phyloP scores from a whole-genome alignment of 1,140 invertebrate species.

The Caenorhabditis briggsae region DNA sequence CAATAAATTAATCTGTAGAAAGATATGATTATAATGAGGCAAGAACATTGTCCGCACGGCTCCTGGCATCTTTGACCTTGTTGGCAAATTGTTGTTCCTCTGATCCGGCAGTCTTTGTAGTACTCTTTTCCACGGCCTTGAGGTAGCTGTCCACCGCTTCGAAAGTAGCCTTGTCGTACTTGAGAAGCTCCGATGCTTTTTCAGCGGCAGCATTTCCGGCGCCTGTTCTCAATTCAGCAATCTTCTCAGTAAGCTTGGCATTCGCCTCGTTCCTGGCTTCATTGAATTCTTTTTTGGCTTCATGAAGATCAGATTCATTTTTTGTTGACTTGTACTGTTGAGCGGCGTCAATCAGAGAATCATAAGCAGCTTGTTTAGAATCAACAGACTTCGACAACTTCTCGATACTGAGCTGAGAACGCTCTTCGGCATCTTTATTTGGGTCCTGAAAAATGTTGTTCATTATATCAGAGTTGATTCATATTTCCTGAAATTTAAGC shows the following conservation, averaged over 20 bases:
- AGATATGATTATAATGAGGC: constrained; percentile 3
- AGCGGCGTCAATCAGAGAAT: neutral
- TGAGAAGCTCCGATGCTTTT: constrained; percentile 43
- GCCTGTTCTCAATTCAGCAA: neutral
- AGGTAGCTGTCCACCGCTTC: constrained; percentile 54
- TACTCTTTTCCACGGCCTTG: constrained; percentile 13
- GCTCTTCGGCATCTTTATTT: constrained; percentile 34
- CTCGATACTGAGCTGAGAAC: neutral
- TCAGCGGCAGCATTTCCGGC: constrained; percentile 17
- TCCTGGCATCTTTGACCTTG: constrained; percentile 41
- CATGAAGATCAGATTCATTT: constrained; percentile 34
- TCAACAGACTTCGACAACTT: constrained; percentile 19
- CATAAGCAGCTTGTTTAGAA: constrained; percentile 26
- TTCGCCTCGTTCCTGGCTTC: neutral
- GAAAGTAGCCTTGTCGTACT: constrained; percentile 53
- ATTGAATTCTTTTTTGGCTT: constrained; percentile 38
- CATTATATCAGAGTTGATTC: neutral
- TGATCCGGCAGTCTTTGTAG: constrained; percentile 29
- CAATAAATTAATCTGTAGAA: constrained; percentile 5
- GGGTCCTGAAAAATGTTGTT: constrained; percentile 17
- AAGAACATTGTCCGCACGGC: constrained; percentile 21
- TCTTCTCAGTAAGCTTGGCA: neutral
- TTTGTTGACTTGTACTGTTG: constrained; percentile 38
- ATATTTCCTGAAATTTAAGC: neutral
- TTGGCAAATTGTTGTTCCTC: constrained; percentile 48